Evolutionary conservation across 2,797 vertebrate species (phyloP), one percentile per base, ranked within the genome.

Genomic region (Squalus acanthias): DNA sequence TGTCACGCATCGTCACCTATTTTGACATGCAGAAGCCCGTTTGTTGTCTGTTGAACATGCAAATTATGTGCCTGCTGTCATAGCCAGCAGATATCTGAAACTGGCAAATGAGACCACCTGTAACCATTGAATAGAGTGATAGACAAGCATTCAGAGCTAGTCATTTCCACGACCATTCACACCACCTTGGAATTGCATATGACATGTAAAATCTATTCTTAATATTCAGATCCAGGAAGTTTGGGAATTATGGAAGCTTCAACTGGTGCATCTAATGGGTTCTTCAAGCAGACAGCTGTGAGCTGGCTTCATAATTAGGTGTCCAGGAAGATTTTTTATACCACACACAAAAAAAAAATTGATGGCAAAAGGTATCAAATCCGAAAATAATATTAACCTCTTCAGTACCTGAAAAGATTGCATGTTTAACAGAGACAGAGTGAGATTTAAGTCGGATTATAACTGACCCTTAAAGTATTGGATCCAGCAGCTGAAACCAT

Each of bases 21-120:
- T 99, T 99, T 99, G 99, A 99, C 99, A 99, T 99, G 99, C 99
- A 99, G 98, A 98, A 98, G 98, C 98, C 99, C 99, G 99, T 99
- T 99, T 99, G 99, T 99, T 99, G 99, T 99, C 99, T 99, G 99
- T 99, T 98, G 98, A 99, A 99, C 99, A 99, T 99, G 99, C 99
- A 99, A 99, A 99, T 99, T 98, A 98, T 98, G 98, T 98, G 98
- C 98, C 98, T 98, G 98, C 99, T 99, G 99, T 99, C 99, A 99
- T 99, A 98, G 98, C 98, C 98, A 98, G 98, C 98, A 98, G 98
- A 98, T 99, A 99, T 99, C 98, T 98, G 98, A 98, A 97, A 98
- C 98, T 98, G 98, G 99, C 98, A 99, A 99, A 99, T 99, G 99
- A 99, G 99, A 99, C 99, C 99, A 99, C 99, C 99, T 99, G 99